Evolutionary conservation across 2,113 vertebrate genomes (phyloP).

Genomic region (Xenopus laevis): DNA sequence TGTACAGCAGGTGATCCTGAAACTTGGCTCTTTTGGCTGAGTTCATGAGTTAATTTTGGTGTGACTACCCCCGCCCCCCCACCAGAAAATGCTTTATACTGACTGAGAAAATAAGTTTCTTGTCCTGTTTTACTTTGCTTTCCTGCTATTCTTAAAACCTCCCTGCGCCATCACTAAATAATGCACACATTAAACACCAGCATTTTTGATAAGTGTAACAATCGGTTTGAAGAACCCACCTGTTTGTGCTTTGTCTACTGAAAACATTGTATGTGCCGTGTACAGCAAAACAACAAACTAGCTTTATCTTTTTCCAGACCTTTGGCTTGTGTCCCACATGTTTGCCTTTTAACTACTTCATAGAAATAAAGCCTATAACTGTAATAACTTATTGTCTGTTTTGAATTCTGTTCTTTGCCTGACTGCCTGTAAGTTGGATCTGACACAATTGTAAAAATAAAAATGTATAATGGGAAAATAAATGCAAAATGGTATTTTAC

Average conservation of each 20-base stretch:
- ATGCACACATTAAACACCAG: slow-evolving; percentile 37
- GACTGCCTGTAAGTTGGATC: slow-evolving; percentile 35
- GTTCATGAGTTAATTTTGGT: too few relatives aligned
- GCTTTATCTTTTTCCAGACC: slow-evolving; percentile 31
- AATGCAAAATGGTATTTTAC: slow-evolving; percentile 49
- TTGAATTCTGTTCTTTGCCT: slow-evolving; percentile 35
- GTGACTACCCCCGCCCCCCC: too few relatives aligned
- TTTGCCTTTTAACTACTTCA: slow-evolving; percentile 38
- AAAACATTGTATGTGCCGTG: slow-evolving; percentile 7
- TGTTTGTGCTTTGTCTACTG: slow-evolving; percentile 34
- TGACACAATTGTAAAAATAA: slow-evolving; percentile 20
- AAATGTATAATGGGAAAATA: slow-evolving; percentile 46
- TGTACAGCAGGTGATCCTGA: too few relatives aligned
- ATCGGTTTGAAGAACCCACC: slow-evolving; percentile 8
- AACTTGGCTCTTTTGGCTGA: too few relatives aligned
- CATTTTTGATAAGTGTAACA: slow-evolving; percentile 36
- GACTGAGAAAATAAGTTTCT: too few relatives aligned
- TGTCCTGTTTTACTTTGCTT: neutral
- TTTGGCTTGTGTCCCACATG: slow-evolving; percentile 33
- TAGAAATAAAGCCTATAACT: slow-evolving; percentile 38
- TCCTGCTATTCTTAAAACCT: neutral
- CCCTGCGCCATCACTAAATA: slow-evolving; percentile 16
- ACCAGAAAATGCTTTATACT: too few relatives aligned
- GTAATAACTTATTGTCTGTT: slow-evolving; percentile 20
- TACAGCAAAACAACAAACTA: slow-evolving; percentile 16